Evolutionary conservation across 2,888 invertebrate genomes (phyloP), one percentile per base, ranked within the genome.

Genomic region (Anthoptus insignis): DNA sequence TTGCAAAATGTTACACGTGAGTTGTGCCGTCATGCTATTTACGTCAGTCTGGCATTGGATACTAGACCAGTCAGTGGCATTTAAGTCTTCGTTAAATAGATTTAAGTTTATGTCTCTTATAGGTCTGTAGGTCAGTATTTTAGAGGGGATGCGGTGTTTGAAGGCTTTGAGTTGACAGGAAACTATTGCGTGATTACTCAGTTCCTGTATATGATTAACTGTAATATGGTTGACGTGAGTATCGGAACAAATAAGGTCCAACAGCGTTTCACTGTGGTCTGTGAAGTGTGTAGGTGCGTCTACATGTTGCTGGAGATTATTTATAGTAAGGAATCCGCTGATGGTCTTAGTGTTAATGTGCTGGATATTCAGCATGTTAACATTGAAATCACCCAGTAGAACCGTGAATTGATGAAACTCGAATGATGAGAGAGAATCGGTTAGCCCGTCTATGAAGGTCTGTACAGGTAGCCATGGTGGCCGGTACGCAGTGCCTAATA

Each of bases 401-500:
- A 27, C 5, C 7, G 27, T 27, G 27, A 5, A 7, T 5, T 3
- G 3, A 27, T 27, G 27, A 3, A 3, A 27, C 7, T 27, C 27
- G 7, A 27, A 27, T 3, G 27, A 27, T 5, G 27, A 27, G 27
- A 27, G 27, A 27, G 27, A 3, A 7, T 27, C 27, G 27, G 27
- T 27, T 5, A 27, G 27, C 27, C 27, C 27, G 27, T 27, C 27
- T 27, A 27, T 27, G 27, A 27, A 27, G 27, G 7, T 7, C 5
- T 27, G 63, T 4, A 67, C 13, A 16, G 56, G 29, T 3, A 61
- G 3, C 67, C 68, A 68, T 22, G 49, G 64, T 1, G 65, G 67
- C 1, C 67, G 58, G 14, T 69, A 69, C 27, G 5, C 71, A 0
- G 68, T 69, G 14, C 69, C 71, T 1, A 69, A 45, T 0, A 52